phyloP scores from a whole-genome alignment of 2,888 invertebrate genomes.

The Chrysotoxum bicinctum region DNA sequence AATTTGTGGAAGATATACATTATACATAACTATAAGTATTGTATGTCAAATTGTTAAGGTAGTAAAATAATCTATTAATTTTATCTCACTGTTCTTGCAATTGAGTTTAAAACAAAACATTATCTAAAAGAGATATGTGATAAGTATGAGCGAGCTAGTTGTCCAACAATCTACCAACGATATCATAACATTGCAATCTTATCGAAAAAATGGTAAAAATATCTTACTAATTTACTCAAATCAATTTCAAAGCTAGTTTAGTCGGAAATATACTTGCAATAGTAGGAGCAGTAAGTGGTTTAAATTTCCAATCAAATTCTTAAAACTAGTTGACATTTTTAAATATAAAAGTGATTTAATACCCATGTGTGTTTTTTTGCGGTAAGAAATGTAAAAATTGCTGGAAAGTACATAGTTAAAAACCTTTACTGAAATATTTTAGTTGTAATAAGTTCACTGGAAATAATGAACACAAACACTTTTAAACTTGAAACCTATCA shows the following conservation, averaged over 20 bases:
- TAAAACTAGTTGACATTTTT: neutral
- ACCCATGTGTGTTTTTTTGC: no score
- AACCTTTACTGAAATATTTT: no score
- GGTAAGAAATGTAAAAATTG: no score
- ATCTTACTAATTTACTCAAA: slow-evolving; percentile 1
- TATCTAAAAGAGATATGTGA: neutral
- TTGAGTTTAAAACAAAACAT: neutral
- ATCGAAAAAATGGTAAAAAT: slow-evolving; percentile 21
- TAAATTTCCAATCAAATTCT: neutral
- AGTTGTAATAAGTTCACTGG: no score
- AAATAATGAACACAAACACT: no score
- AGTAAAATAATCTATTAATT: neutral
- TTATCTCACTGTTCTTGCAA: neutral
- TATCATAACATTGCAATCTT: slow-evolving; percentile 37
- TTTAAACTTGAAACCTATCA: no score
- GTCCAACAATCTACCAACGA: slow-evolving; percentile 2
- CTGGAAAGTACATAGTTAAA: no score
- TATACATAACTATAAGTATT: no score
- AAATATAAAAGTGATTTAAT: neutral
- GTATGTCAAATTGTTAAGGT: no score
- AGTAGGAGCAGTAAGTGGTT: neutral
- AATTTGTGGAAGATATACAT: no score
- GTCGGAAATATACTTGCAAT: slow-evolving; percentile 12
- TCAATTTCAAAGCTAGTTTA: neutral
- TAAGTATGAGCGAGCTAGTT: slow-evolving; percentile 6